Conservation (phyloP, 2,888 invertebrate species). For the Urechis unicinctus region DNA sequence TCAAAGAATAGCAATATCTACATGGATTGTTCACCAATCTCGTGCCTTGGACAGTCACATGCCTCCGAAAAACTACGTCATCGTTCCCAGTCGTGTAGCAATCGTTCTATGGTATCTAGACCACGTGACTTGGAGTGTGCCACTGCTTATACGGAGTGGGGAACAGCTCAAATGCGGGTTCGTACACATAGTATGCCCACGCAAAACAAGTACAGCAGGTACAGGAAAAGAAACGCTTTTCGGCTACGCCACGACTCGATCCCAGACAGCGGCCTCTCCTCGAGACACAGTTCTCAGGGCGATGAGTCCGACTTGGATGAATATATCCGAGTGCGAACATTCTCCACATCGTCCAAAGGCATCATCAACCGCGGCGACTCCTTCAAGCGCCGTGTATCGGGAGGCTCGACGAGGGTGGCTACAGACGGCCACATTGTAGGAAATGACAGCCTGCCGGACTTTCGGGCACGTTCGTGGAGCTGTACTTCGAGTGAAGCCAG, state of each 20-base stretch:
- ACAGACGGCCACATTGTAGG: background rate
- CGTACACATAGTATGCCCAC: conserved; percentile 43
- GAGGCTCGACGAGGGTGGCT: background rate
- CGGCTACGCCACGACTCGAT: no score
- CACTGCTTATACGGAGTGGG: no score
- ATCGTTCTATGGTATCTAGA: background rate
- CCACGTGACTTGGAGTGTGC: background rate
- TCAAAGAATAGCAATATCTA: no score
- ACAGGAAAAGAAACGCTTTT: no score
- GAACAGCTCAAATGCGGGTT: conserved; percentile 37
- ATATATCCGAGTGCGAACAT: conserved; percentile 77
- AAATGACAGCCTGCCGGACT: no score
- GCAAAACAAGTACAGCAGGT: conserved; percentile 21
- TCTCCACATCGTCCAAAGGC: conserved; percentile 87
- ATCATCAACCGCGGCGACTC: conserved; percentile 90
- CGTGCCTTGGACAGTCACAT: no score
- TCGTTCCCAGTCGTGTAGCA: background rate
- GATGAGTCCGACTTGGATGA: conserved; percentile 15
- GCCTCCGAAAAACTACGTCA: no score
- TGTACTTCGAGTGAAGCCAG: conserved; percentile 71
- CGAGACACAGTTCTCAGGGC: background rate
- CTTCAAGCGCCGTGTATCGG: conserved; percentile 62
- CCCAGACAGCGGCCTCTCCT: background rate
- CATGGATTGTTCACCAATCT: no score
- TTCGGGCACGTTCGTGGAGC: conserved; percentile 28